Base-by-base conservation (phyloP, 2,888 invertebrate genomes). In the Alsophila aescularia region DNA sequence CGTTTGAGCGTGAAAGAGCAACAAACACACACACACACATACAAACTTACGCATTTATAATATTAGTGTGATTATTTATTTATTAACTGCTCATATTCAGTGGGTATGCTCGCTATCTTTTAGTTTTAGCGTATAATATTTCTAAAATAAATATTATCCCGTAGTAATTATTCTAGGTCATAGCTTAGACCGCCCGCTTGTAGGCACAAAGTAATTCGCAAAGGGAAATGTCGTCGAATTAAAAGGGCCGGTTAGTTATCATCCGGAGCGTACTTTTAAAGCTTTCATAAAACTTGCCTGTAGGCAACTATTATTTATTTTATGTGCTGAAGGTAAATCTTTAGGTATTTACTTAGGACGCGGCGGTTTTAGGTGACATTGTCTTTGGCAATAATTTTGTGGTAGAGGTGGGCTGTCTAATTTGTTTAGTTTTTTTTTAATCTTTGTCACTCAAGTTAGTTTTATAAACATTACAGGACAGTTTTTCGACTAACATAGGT, bases 191-290 rank as follows among this genome's bases (percentile, higher is more conserved):
- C 53, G 16, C 16, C 1, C 2, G 31, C 44, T 47, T 48, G 49
- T 52, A 59, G 54, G 60, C 70, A 43, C 45, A 65, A 67, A 68
- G 66, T 73, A 73, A 75, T 72, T 67, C 68, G 66, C 60, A 64
- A 74, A 75, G 66, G 66, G 66, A 72, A 73, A 73, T 67, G 72
- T 73, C 63, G 55, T 60, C 56, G 36, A 68, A 73, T 73, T 70
- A 70, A 69, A 70, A 63, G 62, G 64, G 66, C 64, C 54, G 58
- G 68, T 72, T 77, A 77, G 79, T 78, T 73, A 69, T 67, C 49
- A 58, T 60, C 68, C 66, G 51, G 52, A 50, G 61, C 59, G 52
- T 55, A 60, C 65, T 60, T 29, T 62, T 66, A 64, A 31, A 39
- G 48, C 31, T 42, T 15, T 27, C 15, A 8, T 40, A 43, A 35